Evolutionary conservation across 2,797 vertebrate species (phyloP), one percentile per base, ranked within the genome.

Genomic region (Sebastiscus albofasciatus): DNA sequence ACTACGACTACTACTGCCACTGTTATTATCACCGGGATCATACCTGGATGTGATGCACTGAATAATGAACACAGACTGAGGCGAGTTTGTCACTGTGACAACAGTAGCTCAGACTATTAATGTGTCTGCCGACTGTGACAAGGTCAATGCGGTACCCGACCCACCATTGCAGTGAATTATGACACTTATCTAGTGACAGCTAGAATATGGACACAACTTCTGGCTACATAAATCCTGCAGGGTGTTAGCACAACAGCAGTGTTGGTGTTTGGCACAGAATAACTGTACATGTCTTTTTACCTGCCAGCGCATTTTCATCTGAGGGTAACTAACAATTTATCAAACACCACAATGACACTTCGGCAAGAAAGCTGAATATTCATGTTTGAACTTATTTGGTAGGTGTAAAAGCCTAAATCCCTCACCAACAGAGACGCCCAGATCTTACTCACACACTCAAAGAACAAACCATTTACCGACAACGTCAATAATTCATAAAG

Each of bases 11-110:
- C 16, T 18, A 18, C 36, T 8, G 29, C 10, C 34, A 9, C 31
- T 26, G 26, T 54, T 16, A 11, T 16, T 54, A 46, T 67, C 14
- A 27, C 67, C 26, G 33, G n/a, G 9, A 58, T 67, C 67, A n/a
- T 14, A 74, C 31, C 54, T 70, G 34, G 10, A 78, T 59, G 72
- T 34, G 67, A 80, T 58, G 33, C 18, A 22, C 52, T 67, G 61
- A 82, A 85, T 66, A 87, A 82, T 71, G 49, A 84, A 71, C 67
- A 33, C 39, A 59, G 20, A 54, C 61, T 76, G 29, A 31, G 29
- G 31, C 14, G 9, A n/a, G 62, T 72, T 73, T 78, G 85, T 87
- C 72, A 77, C 82, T 26, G 82, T 86, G 86, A 86, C 85, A 83
- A 84, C 85, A n/a, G 9, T 22, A 14, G 72, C 75, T 75, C 62